Evolutionary conservation across 2,113 vertebrate genomes (phyloP).

Genomic region (Murina feae): DNA sequence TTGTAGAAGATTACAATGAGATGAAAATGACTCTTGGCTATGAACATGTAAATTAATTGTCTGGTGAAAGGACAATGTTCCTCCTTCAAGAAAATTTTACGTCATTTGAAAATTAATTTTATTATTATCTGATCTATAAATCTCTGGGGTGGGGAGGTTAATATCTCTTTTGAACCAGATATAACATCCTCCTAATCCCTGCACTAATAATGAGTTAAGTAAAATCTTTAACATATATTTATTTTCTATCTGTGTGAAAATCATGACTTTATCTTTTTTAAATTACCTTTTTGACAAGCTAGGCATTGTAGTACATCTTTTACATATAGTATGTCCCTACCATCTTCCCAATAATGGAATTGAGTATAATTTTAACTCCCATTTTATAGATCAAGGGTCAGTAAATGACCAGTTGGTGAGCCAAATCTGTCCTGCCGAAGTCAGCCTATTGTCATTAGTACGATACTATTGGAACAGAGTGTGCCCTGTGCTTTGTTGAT

Average conservation of each 20-base stretch:
- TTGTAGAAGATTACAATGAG: neutral
- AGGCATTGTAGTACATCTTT: neutral
- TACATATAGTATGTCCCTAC: neutral
- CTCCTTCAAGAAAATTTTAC: neutral
- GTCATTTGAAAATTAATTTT: slow-evolving; percentile 8
- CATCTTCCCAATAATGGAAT: neutral
- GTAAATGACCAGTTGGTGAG: neutral
- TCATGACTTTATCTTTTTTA: neutral
- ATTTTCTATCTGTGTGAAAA: neutral
- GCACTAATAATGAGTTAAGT: neutral
- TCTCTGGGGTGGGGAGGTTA: neutral
- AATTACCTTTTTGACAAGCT: neutral
- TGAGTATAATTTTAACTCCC: neutral
- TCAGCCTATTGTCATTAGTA: neutral
- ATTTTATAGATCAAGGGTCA: neutral
- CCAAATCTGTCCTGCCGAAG: neutral
- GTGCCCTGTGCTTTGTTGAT: neutral
- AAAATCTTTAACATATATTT: neutral
- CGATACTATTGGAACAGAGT: neutral
- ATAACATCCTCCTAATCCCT: neutral
- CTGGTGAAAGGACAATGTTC: neutral
- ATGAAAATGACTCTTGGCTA: neutral
- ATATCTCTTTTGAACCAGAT: neutral
- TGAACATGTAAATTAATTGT: neutral
- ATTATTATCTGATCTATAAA: slow-evolving; percentile 32